Evolutionary conservation across 2,113 vertebrate species (phyloP).

Genomic region (Hemiscyllium ocellatum): DNA sequence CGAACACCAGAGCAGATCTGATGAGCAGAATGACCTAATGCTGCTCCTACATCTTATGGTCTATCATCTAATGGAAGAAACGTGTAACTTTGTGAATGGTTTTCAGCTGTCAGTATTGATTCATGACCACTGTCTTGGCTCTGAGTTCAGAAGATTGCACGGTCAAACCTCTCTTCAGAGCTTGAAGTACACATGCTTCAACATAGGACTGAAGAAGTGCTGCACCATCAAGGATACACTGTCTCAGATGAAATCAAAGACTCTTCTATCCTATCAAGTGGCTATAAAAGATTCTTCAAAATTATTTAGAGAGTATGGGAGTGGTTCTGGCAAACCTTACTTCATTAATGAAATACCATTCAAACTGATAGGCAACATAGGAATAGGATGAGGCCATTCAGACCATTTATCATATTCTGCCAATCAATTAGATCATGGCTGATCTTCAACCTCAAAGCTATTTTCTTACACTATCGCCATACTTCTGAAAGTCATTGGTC

Average conservation of each 20-base stretch:
- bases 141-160: neutral
- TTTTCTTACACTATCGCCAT: too few species aligned
- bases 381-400: too few species aligned
- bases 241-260: neutral
- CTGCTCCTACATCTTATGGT: too few species aligned
- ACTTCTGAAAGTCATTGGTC: too few species aligned
- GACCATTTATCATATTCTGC: too few species aligned
- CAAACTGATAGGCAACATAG: neutral
- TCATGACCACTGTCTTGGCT: neutral
- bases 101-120: neutral
- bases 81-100: too few species aligned
- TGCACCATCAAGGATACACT: neutral
- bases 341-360: neutral
- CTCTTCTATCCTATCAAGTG: neutral
- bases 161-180: neutral
- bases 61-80: neutral
- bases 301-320: too few species aligned
- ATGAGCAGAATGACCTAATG: too few species aligned
- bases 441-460: too few species aligned
- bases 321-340: neutral
- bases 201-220: neutral
- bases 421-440: too few species aligned
- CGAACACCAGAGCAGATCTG: too few species aligned
- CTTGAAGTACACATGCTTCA: neutral
- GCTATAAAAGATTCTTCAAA: neutral